A percentile compares a stretch with the other conserved stretches of the same genome.
phyloP scores from a whole-genome alignment of 2,113 vertebrate genomes.

The Oreochromis tanganicae region DNA sequence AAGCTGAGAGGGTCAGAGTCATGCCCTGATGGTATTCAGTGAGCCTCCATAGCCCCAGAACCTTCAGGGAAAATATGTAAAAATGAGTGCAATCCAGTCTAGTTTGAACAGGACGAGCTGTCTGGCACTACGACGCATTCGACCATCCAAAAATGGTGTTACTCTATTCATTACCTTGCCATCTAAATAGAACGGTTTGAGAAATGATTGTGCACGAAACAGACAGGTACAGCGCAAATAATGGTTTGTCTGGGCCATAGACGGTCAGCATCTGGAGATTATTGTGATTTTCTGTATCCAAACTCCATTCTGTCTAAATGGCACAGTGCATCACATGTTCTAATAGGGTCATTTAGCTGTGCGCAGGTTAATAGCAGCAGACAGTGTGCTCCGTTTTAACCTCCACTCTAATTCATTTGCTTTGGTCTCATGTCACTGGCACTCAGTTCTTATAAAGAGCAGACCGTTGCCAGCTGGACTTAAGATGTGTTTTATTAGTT shows the following conservation, averaged over 20 bases:
- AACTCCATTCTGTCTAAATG: slow-evolving; percentile 3
- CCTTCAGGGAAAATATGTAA: slow-evolving; percentile 14
- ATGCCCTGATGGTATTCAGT: background rate
- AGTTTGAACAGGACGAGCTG: background rate
- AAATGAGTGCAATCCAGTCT: slow-evolving; percentile 10
- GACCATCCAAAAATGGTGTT: background rate
- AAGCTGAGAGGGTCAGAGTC: background rate
- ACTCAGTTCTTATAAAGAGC: slow-evolving; percentile 58
- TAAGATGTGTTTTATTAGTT: slow-evolving; percentile 15
- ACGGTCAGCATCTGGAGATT: slow-evolving; percentile 41
- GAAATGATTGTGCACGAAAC: slow-evolving; percentile 17
- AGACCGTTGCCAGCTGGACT: slow-evolving; percentile 20
- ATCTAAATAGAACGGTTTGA: slow-evolving; percentile 11
- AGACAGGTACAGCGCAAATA: slow-evolving; percentile 4
- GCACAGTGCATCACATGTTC: slow-evolving; percentile 40
- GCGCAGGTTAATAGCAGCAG: slow-evolving; percentile 60
- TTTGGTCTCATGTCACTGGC: slow-evolving; percentile 69
- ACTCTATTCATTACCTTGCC: background rate
- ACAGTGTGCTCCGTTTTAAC: slow-evolving; percentile 49
- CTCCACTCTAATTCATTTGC: slow-evolving; percentile 62
- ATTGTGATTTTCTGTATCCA: slow-evolving; percentile 21
- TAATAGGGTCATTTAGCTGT: slow-evolving; percentile 27
- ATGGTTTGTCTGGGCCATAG: slow-evolving; percentile 10
- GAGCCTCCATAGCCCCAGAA: background rate
- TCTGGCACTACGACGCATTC: background rate